phyloP scores from a whole-genome alignment of 1,140 invertebrate species.

The Pseudomyrmex gracilis region DNA sequence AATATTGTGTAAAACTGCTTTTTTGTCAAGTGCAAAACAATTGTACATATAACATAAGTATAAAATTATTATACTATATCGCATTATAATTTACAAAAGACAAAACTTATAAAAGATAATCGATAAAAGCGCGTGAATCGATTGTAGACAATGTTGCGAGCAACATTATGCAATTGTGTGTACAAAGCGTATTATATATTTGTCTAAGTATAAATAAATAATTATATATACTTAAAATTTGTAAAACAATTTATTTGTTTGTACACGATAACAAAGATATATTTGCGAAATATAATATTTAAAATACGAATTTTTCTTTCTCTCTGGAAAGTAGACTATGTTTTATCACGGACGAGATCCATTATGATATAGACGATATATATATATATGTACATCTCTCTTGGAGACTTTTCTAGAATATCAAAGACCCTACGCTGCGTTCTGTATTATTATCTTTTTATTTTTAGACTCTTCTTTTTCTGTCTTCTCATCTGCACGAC shows the following conservation, averaged over 20 bases:
- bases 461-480: background rate
- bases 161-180: background rate
- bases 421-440: background rate
- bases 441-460: conserved; percentile 17
- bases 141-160: conserved; percentile 13
- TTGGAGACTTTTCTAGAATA: conserved; percentile 3
- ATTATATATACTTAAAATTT: background rate
- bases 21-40: too few species aligned
- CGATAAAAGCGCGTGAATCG: background rate
- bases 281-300: background rate
- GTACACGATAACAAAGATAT: too few species aligned
- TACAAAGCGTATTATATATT: background rate
- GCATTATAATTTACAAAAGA: conserved; percentile 10
- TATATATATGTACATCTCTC: background rate
- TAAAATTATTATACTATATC: conserved; percentile 2
- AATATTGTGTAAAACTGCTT: background rate
- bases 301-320: background rate
- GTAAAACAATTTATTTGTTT: background rate
- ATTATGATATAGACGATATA: conserved; percentile 1
- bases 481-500: too few species aligned
- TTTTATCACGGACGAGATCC: background rate
- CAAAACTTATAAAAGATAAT: background rate
- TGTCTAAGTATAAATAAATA: background rate
- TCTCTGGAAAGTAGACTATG: background rate
- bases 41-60: background rate